Evolutionary conservation across 2,888 invertebrate species (phyloP).

Genomic region (Ochropleura leucogaster): DNA sequence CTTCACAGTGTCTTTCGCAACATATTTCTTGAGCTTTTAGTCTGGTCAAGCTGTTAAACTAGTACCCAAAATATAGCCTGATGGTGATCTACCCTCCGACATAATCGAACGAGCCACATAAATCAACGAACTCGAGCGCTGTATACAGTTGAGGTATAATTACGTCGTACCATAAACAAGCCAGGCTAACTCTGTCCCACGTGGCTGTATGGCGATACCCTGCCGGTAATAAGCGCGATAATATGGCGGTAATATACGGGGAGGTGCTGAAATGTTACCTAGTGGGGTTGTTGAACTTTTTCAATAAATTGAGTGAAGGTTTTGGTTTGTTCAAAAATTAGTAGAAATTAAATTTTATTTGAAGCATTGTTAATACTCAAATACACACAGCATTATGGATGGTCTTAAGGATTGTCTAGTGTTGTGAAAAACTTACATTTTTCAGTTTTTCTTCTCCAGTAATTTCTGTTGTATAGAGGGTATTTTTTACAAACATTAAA

Average conservation of each 20-base stretch:
- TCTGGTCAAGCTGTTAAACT: neutral
- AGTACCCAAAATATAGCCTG: neutral
- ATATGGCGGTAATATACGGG: constrained; percentile 51
- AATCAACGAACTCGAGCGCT: constrained; percentile 46
- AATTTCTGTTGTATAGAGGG: no score
- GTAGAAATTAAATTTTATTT: neutral
- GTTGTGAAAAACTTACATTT: no score
- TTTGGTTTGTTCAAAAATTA: neutral
- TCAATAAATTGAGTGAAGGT: neutral
- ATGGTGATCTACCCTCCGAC: constrained; percentile 33
- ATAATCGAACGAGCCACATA: constrained; percentile 47
- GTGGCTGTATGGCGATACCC: constrained; percentile 59
- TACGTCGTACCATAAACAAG: constrained; percentile 63
- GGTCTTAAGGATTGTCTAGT: no score
- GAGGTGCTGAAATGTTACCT: constrained; percentile 46
- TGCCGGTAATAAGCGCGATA: constrained; percentile 57
- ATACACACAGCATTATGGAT: neutral
- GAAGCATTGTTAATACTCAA: neutral
- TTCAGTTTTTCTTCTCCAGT: no score
- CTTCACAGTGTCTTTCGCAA: no score
- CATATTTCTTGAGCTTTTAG: neutral
- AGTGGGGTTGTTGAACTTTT: constrained; percentile 36
- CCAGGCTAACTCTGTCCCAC: constrained; percentile 63
- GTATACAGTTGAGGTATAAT: constrained; percentile 59
- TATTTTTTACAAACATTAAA: no score